Evolutionary conservation across 1,140 invertebrate genomes (phyloP).

Genomic region (Drosophila biarmipes): DNA sequence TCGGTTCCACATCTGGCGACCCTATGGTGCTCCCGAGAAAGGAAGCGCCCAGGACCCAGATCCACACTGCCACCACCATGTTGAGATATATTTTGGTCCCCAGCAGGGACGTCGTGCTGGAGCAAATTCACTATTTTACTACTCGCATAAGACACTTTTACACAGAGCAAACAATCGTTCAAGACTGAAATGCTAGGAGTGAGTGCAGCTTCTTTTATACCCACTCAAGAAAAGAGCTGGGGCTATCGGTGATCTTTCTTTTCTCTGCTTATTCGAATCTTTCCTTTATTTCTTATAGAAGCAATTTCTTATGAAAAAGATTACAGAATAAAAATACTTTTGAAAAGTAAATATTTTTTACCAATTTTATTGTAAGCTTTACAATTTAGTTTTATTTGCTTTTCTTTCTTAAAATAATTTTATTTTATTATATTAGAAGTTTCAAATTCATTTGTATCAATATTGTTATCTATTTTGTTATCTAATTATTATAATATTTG

Average conservation of each 20-base stretch:
- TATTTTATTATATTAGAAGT: too few species aligned
- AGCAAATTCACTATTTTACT: too few species aligned
- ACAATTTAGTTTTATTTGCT: too few species aligned
- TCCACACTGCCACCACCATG: slow-evolving; percentile 7
- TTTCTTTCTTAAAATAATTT: too few species aligned
- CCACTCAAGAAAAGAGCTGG: not conserved
- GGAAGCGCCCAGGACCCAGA: slow-evolving; percentile 9
- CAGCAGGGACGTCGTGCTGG: not conserved
- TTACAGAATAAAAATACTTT: not conserved
- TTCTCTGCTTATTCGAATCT: not conserved
- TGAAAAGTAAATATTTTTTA: too few species aligned
- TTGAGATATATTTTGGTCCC: not conserved
- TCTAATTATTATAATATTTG: too few species aligned
- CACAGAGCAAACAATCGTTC: not conserved
- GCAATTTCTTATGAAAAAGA: not conserved
- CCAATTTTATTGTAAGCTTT: too few species aligned
- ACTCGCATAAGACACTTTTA: not conserved
- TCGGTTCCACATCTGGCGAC: slow-evolving; percentile 5
- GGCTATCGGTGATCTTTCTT: not conserved
- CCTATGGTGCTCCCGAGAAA: not conserved
- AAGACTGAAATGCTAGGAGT: not conserved
- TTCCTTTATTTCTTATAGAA: too few species aligned
- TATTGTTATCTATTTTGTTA: not conserved
- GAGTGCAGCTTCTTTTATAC: slow-evolving; percentile 8
- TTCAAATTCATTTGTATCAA: too few species aligned